Base-by-base conservation (phyloP, 1,140 invertebrate species). In the Drosophila rufa region DNA sequence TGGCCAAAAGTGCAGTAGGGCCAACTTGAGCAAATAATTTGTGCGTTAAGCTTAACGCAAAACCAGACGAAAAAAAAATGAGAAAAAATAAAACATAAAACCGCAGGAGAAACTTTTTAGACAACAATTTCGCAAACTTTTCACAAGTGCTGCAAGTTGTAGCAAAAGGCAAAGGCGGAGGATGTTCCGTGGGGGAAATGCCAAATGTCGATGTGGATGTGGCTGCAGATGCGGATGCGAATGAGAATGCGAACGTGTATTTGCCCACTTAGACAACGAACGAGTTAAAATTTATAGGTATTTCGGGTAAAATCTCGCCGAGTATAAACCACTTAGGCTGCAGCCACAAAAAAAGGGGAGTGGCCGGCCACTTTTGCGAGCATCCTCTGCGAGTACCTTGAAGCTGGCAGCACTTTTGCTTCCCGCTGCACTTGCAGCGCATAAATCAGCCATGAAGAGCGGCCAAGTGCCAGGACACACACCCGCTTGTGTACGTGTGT, bases 241-340 rank as follows among this genome's bases (percentile, higher is more conserved):
- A 64, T 71, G 76, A 27, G 60, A 57, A 65, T 73, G 46, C 51
- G 80, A 89, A 71, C 65, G 78, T 75, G 80, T 89, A 79, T 78
- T 80, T 90, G 85, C 84, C 84, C 84, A 90, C 84, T 87, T 87
- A 87, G 73, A 87, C 84, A 90, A 71, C 61, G 80, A 87, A 80
- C 65, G 84, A 89, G 84, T 90, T 90, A 82, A 90, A 89, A 89
- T 89, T 89, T 89, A 89, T 89, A 85, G 84, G 85, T 89, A 85
- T 89, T 89, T 89, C 85, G 79, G 53, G 70, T 75, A 89, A 89
- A 90, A 89, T 90, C 85, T 90, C 70, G 81, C 85, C 66, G 80
- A 69, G 81, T 85, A 84, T 90, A 89, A 89, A 79, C 84, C 84
- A 89, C 85, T 89, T 89, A 89, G 69, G 73, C 56, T 62, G 69